Conservation (phyloP, 2,113 vertebrate genomes). For the Orthonyx spaldingii region DNA sequence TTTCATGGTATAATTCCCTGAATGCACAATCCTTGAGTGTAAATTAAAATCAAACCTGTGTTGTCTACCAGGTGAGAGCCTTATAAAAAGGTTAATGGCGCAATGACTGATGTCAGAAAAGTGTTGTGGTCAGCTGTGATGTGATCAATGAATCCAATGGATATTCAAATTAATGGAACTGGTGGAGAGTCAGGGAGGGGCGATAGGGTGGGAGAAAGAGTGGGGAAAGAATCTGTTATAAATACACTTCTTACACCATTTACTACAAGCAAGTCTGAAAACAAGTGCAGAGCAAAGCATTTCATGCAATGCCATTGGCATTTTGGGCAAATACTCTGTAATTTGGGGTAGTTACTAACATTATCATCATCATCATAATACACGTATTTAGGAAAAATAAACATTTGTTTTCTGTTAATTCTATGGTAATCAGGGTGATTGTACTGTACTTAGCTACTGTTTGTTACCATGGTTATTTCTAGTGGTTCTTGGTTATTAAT, state of each 20-base stretch:
- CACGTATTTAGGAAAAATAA: conserved; percentile 73
- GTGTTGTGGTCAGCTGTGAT: not conserved
- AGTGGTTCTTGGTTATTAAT: conserved; percentile 72
- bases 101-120: not conserved
- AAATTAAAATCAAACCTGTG: not conserved
- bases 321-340: conserved; percentile 53
- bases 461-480: conserved; percentile 79
- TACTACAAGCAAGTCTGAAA: conserved; percentile 50
- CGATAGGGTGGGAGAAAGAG: not conserved
- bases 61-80: not conserved
- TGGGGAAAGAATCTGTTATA: conserved; percentile 34
- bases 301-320: conserved; percentile 26
- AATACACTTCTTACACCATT: conserved; percentile 46
- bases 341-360: conserved; percentile 62
- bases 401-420: conserved; percentile 80
- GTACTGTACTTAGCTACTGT: conserved; percentile 71
- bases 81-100: conserved; percentile 17
- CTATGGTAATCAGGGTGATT: conserved; percentile 78
- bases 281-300: conserved; percentile 63
- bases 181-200: not conserved
- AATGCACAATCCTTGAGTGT: not conserved
- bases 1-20: not conserved
- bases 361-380: conserved; percentile 66
- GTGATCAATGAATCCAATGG: conserved; percentile 11
- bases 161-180: not conserved